Conservation (phyloP, 2,797 vertebrate genomes). For the Xiphorhynchus erythropygius region DNA sequence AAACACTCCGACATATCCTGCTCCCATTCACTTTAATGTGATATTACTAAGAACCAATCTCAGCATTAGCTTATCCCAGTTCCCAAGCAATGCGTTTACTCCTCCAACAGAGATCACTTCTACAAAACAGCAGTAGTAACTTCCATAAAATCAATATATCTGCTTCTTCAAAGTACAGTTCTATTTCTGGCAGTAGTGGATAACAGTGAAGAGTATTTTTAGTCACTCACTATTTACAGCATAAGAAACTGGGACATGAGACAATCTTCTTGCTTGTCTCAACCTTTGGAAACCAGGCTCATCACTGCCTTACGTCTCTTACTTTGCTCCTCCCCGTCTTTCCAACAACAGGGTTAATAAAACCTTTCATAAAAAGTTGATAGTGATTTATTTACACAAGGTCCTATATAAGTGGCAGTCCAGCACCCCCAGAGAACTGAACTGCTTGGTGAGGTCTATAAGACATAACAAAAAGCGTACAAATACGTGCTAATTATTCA, state of each 20-base stretch:
- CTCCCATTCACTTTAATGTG: not conserved
- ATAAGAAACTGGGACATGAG: not conserved
- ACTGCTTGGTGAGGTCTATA: not conserved
- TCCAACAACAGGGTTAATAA: not conserved
- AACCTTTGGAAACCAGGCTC: not conserved
- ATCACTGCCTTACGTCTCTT: not conserved
- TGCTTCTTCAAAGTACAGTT: not conserved
- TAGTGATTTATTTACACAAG: not conserved
- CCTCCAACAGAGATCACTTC: not conserved
- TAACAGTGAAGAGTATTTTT: not conserved
- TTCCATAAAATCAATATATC: not conserved
- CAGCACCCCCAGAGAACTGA: not conserved
- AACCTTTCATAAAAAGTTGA: not conserved
- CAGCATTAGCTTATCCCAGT: not conserved
- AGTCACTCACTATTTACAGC: slow-evolving; percentile 7
- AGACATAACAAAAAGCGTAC: not conserved
- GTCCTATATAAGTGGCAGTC: not conserved
- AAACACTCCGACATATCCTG: not conserved
- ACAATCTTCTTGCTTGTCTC: not conserved
- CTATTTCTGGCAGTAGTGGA: not conserved
- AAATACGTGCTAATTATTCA: not conserved
- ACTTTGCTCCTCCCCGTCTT: not conserved
- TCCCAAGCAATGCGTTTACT: not conserved
- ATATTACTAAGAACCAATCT: not conserved
- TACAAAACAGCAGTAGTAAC: not conserved